Base-by-base conservation (phyloP, 1,140 invertebrate genomes). In the Drosophila kepulauana region DNA sequence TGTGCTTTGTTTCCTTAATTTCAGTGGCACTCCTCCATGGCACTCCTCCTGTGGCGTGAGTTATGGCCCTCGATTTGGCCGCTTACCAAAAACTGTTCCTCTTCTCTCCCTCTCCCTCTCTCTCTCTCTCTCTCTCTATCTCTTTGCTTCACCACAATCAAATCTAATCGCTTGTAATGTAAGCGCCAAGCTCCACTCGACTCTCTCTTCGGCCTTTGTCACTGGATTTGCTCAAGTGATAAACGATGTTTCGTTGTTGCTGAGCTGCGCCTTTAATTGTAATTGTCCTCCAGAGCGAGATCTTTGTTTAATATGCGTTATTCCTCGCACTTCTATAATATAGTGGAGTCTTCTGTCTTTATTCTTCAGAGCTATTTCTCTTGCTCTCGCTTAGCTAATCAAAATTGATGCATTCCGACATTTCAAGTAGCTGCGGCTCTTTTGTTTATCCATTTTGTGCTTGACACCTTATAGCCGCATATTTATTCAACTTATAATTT, bases 1-100 rank as follows among this genome's bases (percentile, higher is more conserved):
- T 88, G 78, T 89, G 85, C 86, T 78, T 82, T 84, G 85, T 81
- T 82, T 88, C 78, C 85, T 89, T 88, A 89, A 88, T 88, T 88
- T 81, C 63, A 25, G 64, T 70, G 70, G 58, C 82, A 73, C 64
- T 63, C 43, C 62, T 65, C 20, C 10, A 25, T 20, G 20, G 20
- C 20, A 8, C 20, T 8, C 41, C 25, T 33, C 85, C 85, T 74
- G 85, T 76, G 73, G 85, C 66, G 78, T 88, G 85, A 88, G 72
- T 81, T 88, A 88, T 88, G 71, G 78, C 78, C 30, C 78, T 76
- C 65, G 52, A 72, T 79, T 71, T 65, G 71, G 43, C 46, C 20
- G 35, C 11, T 25, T 25, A 41, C 33, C 54, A 41, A 38, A 57
- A 38, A 16, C 30, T 20, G 54, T 38, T 57, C n/a, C 13, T 45